Base-by-base conservation (phyloP, 2,113 vertebrate species). In the Strigops habroptila region DNA sequence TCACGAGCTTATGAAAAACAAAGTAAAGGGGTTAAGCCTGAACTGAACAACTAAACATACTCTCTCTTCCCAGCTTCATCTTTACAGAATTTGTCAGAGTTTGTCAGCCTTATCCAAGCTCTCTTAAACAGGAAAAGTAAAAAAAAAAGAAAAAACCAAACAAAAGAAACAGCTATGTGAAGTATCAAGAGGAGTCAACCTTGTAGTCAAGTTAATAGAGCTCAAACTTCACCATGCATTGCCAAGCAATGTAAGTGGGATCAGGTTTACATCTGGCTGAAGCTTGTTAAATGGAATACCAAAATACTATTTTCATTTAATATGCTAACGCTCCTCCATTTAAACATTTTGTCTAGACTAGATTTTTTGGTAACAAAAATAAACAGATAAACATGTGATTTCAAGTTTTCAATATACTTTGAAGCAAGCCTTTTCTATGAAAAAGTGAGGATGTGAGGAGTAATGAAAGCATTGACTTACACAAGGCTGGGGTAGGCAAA, bases 151-250 rank as follows among this genome's bases (percentile, higher is more conserved):
- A 12, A 3, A 57, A 49, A 78, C 51, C 67, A 24, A 24, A 7
- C 23, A 14, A 6, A 0, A 30, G 30, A 80, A 13, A 9, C 9
- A 80, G 10, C 7, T 35, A 5, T 18, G 1, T 1, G 2, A 74
- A 43, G 18, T 8, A 13, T 18, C 24, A 77, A 39, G 25, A 68
- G 10, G 3, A 71, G 25, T 35, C 51, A 60, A 25, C 23, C 13
- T 33, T 52, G 9, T 11, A 65, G 21, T 27, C 10, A 33, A 57
- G 41, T 37, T n/a, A 67, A 59, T 15, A 51, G 63, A 82, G 3
- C 2, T 41, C 30, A 62, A 53, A 73, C 8, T 73, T 81, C 55
- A 60, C 35, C 15, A 53, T 0, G 0, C 4, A 35, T 33, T 91
- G n/a, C 11, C 62, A 78, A 73, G 14, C 19, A 55, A 21, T 55